These are phyloP conservation scores for Eupithecia tripunctaria DNA, from an alignment of 2,888 invertebrate species.

Conservation along the genomic window DNA sequence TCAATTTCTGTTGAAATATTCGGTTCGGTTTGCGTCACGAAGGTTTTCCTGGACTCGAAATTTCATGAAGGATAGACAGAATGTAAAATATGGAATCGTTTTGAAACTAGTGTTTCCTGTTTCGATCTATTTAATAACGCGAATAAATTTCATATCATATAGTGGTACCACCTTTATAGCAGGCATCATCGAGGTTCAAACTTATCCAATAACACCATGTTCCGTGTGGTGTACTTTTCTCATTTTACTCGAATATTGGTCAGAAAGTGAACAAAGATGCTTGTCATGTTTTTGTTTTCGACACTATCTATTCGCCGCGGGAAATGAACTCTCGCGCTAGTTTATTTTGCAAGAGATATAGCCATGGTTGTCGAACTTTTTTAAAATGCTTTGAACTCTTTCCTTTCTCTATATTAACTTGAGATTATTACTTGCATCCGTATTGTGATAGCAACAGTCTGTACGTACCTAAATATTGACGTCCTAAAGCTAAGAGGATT, in stretches of 20 bases:
- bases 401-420: neutral
- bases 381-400: neutral
- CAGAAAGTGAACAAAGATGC: conserved; percentile 36
- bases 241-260: conserved; percentile 56
- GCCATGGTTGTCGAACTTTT: neutral
- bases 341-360: conserved; percentile 23
- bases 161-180: neutral
- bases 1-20: too few relatives aligned
- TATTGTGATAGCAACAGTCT: neutral
- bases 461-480: too few relatives aligned
- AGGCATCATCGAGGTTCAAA: conserved; percentile 56
- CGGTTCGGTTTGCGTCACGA: too few relatives aligned
- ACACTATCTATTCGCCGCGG: conserved; percentile 33
- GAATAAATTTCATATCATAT: neutral
- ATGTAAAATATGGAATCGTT: too few relatives aligned
- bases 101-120: too few relatives aligned
- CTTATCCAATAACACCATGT: conserved; percentile 77
- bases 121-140: neutral
- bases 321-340: conserved; percentile 34
- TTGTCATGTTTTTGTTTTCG: conserved; percentile 32
- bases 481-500: too few relatives aligned
- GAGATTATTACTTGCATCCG: neutral
- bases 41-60: too few relatives aligned
- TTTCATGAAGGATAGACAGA: too few relatives aligned
- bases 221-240: conserved; percentile 54